Conservation (phyloP, 2,113 vertebrate species). For the Ammospiza nelsoni region DNA sequence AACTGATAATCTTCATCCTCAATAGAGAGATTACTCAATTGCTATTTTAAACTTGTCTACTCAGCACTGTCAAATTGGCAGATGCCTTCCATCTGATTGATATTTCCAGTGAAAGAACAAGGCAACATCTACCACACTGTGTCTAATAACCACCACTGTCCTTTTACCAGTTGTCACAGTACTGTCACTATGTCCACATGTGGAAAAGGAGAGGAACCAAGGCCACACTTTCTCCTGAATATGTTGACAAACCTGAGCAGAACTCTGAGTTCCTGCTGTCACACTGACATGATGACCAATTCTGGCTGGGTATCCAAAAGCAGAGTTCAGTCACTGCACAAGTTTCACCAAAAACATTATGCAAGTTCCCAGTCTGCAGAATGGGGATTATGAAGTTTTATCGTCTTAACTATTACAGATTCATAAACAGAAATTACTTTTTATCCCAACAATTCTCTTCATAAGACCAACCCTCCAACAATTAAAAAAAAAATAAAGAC, state of each 20-base stretch:
- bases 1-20: background rate
- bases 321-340: background rate
- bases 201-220: background rate
- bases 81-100: background rate
- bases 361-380: background rate
- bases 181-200: accelerated
- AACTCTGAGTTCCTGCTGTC: background rate
- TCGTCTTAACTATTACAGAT: background rate
- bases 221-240: background rate
- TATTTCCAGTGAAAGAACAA: background rate
- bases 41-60: background rate
- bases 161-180: background rate
- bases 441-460: background rate
- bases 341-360: background rate
- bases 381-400: background rate
- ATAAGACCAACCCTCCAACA: background rate
- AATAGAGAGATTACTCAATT: background rate
- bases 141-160: background rate
- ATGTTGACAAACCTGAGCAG: background rate
- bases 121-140: background rate
- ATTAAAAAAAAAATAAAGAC: background rate
- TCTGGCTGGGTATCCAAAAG: background rate
- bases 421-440: background rate
- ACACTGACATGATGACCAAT: background rate
- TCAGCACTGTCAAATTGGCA: background rate